Base-by-base conservation (phyloP, 2,888 invertebrate species). In the Polyommatus iphigenia region DNA sequence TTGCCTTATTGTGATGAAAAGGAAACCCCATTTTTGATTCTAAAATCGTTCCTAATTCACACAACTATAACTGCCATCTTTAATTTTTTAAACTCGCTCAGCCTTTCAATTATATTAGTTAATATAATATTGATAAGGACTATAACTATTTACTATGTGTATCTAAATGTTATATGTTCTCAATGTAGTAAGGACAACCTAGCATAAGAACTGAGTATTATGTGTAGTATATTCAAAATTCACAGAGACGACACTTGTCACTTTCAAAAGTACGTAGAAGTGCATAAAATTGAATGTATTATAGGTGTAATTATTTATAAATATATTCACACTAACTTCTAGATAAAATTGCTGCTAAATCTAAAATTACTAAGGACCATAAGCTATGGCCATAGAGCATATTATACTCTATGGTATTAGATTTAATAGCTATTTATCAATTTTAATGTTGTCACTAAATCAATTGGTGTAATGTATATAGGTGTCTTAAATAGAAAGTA, bases 81-180 rank as follows among this genome's bases (percentile, higher is more conserved):
- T 4, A 15, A 32, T 29, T 67, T 29, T 3, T 72, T 75, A 29
- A 75, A 75, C 75, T 75, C 75, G 75, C 75, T 75, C 67, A 29
- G 50, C 75, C 75, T 75, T 75, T 75, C 75, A 75, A 50, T 75
- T 75, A 75, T 75, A 75, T 75, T 75, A 50, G 29, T 18, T 7
- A 50, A 75, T 75, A 75, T 75, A 75, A 75, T 50, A 24, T 54
- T 54, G 75, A 75, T 54, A 75, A 75, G 75, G 75, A 50, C 2
- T 46, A 13, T 67, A 54, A 54, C 50, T 75, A 75, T 75, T 24
- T 18, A 54, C 54, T 29, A 15, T 71, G 32, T 71, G 18, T 20
- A 36, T 71, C n/a, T 41, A 41, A 18, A 24, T 73, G 46, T 41
- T 73, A 67, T 67, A 15, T 32, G 67, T 13, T 67, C 29, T 29